phyloP scores from a whole-genome alignment of 53 echinoderm and acorn worm species.

The Paracentrotus lividus region DNA sequence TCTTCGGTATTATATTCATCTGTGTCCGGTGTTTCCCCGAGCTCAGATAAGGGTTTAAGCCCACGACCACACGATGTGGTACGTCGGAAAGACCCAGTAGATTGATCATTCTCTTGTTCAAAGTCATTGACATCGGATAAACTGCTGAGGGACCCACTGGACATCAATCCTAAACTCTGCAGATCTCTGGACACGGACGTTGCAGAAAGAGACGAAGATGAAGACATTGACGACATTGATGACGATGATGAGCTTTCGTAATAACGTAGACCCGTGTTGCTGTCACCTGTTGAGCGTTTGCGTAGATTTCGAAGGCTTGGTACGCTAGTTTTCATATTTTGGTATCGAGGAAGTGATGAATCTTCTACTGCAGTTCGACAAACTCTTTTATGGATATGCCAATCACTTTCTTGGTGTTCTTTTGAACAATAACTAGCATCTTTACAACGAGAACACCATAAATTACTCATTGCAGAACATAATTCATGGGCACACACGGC shows the following conservation, averaged over 20 bases:
- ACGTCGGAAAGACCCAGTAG: slow-evolving; percentile 57
- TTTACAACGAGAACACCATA: slow-evolving; percentile 84
- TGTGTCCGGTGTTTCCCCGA: slow-evolving; percentile 42
- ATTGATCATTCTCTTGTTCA: slow-evolving; percentile 81
- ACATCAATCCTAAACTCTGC: slow-evolving; percentile 25
- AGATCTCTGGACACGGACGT: slow-evolving; percentile 32
- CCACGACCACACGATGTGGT: slow-evolving; percentile 8
- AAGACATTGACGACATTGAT: slow-evolving; percentile 29
- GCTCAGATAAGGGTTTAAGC: slow-evolving; percentile 29
- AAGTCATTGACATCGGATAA: slow-evolving; percentile 46
- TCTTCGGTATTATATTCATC: not conserved
- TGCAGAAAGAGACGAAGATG: slow-evolving; percentile 1
- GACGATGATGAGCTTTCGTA: slow-evolving; percentile 36
- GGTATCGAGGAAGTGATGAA: too few species aligned
- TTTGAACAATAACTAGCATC: slow-evolving; percentile 82
- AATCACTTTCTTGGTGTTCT: slow-evolving; percentile 84
- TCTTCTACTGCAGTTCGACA: slow-evolving; percentile 65
- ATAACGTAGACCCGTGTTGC: not conserved
- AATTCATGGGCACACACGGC: slow-evolving; percentile 76
- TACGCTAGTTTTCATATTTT: slow-evolving; percentile 1
- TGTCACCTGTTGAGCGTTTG: slow-evolving; percentile 5
- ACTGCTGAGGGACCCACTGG: slow-evolving; percentile 38
- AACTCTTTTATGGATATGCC: slow-evolving; percentile 78
- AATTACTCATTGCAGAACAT: slow-evolving; percentile 75
- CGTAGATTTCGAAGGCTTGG: slow-evolving; percentile 9